Conservation (phyloP, 2,797 vertebrate species). For the Tympanoctomys barrerae region DNA sequence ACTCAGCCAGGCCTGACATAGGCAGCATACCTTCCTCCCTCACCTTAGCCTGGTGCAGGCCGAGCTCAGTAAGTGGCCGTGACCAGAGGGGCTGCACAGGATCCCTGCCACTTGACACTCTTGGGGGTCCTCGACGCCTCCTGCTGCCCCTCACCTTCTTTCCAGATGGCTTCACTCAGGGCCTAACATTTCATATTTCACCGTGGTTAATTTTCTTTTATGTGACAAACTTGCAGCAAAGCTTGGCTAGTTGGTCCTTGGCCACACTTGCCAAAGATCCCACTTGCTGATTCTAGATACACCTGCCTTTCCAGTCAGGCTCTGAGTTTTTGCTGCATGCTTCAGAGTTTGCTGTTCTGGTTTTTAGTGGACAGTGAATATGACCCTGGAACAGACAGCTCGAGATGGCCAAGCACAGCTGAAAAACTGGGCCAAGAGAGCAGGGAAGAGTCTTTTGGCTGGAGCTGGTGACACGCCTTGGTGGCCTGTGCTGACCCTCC, state of each 20-base stretch:
- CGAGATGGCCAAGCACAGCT: no score
- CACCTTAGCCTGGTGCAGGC: background rate
- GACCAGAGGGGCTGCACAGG: background rate
- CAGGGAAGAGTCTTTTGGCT: rapidly evolving
- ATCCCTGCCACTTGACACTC: background rate
- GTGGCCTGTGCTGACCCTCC: no score
- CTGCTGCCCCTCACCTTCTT: rapidly evolving
- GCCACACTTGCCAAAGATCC: rapidly evolving
- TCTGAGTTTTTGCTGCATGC: background rate
- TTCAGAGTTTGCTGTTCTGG: background rate
- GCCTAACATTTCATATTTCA: background rate
- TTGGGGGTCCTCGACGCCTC: background rate
- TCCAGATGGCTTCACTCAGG: background rate
- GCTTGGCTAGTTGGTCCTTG: background rate
- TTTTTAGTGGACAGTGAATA: background rate
- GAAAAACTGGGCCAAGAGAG: background rate
- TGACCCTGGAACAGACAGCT: background rate
- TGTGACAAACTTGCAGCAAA: rapidly evolving
- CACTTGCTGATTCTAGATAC: rapidly evolving
- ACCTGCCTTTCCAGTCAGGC: background rate
- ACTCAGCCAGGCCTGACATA: background rate
- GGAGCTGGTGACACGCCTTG: rapidly evolving
- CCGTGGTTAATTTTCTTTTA: background rate
- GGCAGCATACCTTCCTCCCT: background rate
- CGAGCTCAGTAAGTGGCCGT: background rate